Evolutionary conservation across 1,140 invertebrate species (phyloP).

Genomic region (Doryteuthis pealeii): DNA sequence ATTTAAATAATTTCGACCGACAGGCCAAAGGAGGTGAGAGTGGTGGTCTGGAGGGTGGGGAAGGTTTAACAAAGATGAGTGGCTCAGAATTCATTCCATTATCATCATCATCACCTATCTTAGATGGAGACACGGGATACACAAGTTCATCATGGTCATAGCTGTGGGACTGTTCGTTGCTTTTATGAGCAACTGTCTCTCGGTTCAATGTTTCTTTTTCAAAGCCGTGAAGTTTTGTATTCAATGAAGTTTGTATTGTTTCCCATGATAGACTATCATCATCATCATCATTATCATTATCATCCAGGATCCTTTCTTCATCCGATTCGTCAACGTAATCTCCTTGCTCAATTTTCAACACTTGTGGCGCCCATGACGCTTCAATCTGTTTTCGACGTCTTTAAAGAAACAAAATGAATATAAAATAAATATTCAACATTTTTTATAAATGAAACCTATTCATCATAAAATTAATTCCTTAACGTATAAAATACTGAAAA

Average conservation of each 20-base stretch:
- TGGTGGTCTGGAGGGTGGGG: too few species aligned
- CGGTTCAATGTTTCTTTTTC: neutral
- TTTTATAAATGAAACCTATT: neutral
- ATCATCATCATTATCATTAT: constrained; percentile 26
- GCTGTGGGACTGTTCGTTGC: neutral
- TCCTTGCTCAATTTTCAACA: constrained; percentile 44
- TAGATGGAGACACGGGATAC: too few species aligned
- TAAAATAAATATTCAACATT: neutral
- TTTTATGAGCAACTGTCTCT: neutral
- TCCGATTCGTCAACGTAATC: constrained; percentile 28
- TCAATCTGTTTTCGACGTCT: constrained; percentile 46
- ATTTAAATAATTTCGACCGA: too few species aligned
- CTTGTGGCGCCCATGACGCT: constrained; percentile 42
- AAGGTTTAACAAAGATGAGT: too few species aligned
- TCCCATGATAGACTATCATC: neutral
- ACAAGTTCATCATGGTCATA: neutral
- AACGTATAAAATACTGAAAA: too few species aligned
- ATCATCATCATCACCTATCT: too few species aligned
- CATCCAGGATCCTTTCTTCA: constrained; percentile 22
- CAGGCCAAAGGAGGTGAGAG: too few species aligned
- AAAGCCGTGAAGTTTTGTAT: neutral
- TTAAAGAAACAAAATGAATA: constrained; percentile 10
- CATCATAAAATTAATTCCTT: neutral
- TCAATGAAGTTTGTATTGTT: constrained; percentile 16
- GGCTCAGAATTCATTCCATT: too few species aligned